phyloP scores from a whole-genome alignment of 2,888 invertebrate species.

The Drepanosiphum platanoidis region DNA sequence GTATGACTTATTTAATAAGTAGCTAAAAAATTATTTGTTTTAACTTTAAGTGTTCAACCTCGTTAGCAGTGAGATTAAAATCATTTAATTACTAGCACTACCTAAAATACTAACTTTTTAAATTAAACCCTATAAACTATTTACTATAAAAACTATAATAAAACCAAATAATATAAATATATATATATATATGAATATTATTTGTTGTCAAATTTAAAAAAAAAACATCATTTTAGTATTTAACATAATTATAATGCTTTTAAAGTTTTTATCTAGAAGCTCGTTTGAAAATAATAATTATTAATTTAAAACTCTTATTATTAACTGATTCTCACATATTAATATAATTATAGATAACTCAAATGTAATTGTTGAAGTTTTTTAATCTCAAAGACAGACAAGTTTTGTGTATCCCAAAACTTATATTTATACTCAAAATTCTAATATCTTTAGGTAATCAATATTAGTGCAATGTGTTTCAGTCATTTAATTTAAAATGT shows the following conservation, averaged over 20 bases:
- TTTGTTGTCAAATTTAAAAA: neutral
- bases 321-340: neutral
- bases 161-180: too few species aligned
- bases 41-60: neutral
- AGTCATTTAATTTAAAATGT: neutral
- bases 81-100: neutral
- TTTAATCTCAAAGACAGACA: neutral
- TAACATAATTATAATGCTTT: slow-evolving; percentile 16
- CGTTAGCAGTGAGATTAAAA: neutral
- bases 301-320: neutral
- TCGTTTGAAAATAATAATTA: neutral
- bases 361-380: neutral
- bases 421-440: neutral
- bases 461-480: slow-evolving; percentile 13
- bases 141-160: neutral
- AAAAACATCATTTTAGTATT: neutral
- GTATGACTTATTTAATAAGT: neutral
- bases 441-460: neutral
- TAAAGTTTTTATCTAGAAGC: slow-evolving; percentile 6
- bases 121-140: neutral
- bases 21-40: neutral
- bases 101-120: neutral
- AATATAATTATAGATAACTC: neutral
- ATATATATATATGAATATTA: neutral
- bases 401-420: neutral